Conservation (phyloP, 2,888 invertebrate genomes). For the Tetanocera ferruginea region DNA sequence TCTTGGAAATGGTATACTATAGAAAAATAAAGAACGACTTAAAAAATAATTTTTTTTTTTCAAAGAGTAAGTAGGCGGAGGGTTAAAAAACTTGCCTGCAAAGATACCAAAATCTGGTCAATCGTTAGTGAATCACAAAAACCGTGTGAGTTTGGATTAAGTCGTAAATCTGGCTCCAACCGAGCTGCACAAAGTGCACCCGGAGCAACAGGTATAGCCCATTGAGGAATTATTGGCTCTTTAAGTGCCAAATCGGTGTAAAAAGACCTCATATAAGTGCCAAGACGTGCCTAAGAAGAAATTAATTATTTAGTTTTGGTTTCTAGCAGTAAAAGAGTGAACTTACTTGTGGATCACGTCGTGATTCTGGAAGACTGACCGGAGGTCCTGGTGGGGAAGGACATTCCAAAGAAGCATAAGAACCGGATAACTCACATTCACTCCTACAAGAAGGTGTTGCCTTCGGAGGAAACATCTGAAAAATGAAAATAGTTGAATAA, state of each 20-base stretch:
- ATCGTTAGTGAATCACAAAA: constrained; percentile 61
- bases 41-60: no score
- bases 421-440: constrained; percentile 60
- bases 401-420: constrained; percentile 62
- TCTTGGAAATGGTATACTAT: no score
- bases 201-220: constrained; percentile 71
- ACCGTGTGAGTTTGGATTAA: constrained; percentile 63
- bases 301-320: neutral
- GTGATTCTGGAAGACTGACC: constrained; percentile 58
- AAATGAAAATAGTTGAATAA: constrained; percentile 27
- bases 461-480: constrained; percentile 59
- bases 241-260: constrained; percentile 71
- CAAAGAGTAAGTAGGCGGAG: no score
- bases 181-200: constrained; percentile 72
- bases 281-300: constrained; percentile 57
- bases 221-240: constrained; percentile 70
- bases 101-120: constrained; percentile 71
- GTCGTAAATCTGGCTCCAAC: constrained; percentile 71
- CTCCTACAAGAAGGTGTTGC: constrained; percentile 57
- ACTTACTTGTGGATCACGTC: constrained; percentile 60
- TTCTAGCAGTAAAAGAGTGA: neutral
- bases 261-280: constrained; percentile 70
- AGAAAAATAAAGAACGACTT: no score
- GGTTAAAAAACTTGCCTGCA: constrained; percentile 66
- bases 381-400: constrained; percentile 63